Percentiles rank a stretch among this genome's conserved stretches.
phyloP scores from a whole-genome alignment of 2,888 invertebrate genomes.

The Chaetogeoica ovagalla region DNA sequence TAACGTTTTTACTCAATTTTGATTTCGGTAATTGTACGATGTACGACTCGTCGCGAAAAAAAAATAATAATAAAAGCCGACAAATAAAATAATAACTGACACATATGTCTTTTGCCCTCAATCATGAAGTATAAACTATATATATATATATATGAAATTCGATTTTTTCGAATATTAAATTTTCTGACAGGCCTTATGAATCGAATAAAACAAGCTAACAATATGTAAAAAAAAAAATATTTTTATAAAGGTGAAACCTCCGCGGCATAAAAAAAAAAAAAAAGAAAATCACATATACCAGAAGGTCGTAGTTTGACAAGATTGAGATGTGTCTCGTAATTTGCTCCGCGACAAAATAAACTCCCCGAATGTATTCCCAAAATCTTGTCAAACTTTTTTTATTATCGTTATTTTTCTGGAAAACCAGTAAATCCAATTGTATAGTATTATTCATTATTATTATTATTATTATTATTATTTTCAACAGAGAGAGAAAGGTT shows the following conservation, averaged over 20 bases:
- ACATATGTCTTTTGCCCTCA: slow-evolving; percentile 83
- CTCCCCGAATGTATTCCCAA: slow-evolving; percentile 12
- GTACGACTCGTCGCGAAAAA: slow-evolving; percentile 5
- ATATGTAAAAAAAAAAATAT: slow-evolving; percentile 39
- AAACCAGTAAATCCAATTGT: slow-evolving; percentile 1
- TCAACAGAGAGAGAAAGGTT: no score
- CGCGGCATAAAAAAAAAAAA: no score
- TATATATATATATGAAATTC: no score
- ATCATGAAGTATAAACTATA: slow-evolving; percentile 63
- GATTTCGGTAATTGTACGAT: slow-evolving; percentile 24
- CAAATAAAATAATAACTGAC: slow-evolving; percentile 71
- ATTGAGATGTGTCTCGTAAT: slow-evolving; percentile 28
- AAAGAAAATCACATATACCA: slow-evolving; percentile 19
- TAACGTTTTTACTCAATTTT: no score
- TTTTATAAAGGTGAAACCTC: slow-evolving; percentile 29
- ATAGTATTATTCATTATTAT: neutral
- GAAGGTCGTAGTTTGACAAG: slow-evolving; percentile 21
- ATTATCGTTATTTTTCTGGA: neutral
- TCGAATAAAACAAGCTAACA: slow-evolving; percentile 48
- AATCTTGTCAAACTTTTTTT: slow-evolving; percentile 28
- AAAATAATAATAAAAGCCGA: slow-evolving; percentile 24
- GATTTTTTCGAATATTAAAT: slow-evolving; percentile 34
- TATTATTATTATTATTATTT: neutral
- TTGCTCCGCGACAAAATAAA: slow-evolving; percentile 9
- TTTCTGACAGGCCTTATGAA: slow-evolving; percentile 33